These are phyloP conservation scores for Psilopogon haemacephalus DNA, from an alignment of 2,113 vertebrate genomes.

Conservation along the genomic window DNA sequence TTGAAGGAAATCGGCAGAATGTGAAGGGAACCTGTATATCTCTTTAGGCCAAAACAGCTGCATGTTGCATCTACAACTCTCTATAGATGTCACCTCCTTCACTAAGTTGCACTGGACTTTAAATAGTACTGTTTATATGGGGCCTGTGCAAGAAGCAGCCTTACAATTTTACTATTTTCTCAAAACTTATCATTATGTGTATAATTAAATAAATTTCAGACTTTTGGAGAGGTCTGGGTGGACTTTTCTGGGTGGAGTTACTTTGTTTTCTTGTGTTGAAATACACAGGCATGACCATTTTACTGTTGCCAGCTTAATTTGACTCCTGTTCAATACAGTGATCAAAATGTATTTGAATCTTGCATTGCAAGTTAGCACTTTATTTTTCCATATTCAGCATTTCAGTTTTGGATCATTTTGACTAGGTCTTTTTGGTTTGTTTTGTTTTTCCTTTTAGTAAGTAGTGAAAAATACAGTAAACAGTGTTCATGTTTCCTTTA, in stretches of 20 bases:
- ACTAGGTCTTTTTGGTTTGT: too few species aligned
- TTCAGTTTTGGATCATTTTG: not conserved
- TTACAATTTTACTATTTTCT: not conserved
- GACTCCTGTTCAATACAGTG: not conserved
- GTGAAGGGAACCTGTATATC: not conserved
- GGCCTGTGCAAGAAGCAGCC: not conserved
- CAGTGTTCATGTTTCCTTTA: not conserved
- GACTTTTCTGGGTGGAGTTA: not conserved
- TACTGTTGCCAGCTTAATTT: not conserved
- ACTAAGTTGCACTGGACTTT: not conserved
- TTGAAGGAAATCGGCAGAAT: not conserved
- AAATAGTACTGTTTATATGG: not conserved
- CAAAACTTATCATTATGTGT: not conserved
- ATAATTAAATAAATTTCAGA: not conserved
- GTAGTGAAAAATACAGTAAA: not conserved
- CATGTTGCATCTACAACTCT: not conserved
- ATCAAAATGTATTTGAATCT: not conserved
- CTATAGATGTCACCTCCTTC: not conserved
- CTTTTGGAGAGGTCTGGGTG: not conserved
- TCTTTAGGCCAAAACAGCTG: not conserved
- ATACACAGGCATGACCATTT: accelerated
- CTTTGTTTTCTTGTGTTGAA: not conserved
- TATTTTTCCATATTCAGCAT: not conserved
- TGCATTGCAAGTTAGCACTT: not conserved
- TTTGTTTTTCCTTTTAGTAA: not conserved